Evolutionary conservation across 2,888 invertebrate genomes (phyloP), one percentile per base, ranked within the genome.

Genomic region (Tetragnatha montana): DNA sequence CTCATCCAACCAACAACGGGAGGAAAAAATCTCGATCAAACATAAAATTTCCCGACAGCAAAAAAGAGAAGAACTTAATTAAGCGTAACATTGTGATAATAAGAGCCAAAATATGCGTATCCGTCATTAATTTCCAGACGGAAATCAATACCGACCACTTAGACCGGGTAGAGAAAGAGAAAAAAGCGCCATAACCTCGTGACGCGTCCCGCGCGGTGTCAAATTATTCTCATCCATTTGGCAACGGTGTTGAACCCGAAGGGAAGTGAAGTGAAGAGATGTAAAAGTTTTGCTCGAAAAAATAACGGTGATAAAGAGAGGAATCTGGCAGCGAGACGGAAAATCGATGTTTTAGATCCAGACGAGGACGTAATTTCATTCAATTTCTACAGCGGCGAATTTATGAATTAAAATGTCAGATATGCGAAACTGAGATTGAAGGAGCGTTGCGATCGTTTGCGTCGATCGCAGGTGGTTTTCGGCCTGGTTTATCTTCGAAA

Each of bases 321-420:
- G 21, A 47, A 8, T 8, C 21, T 17, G 71, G 82, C 60, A 19
- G 49, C 19, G 60, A 35, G 82, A 82, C 82, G 51, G 17, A 74
- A 51, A 74, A 82, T 82, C 82, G 82, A 82, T 82, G 22, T 17
- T 14, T 50, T n/a, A 76, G 50, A 22, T n/a, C 19, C 82, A 74
- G 82, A 74, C 51, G 82, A 60, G n/a, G 82, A 82, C 71, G 74
- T 82, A 74, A 82, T 82, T 82, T 82, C 74, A 82, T 82, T 74
- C 51, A 82, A 82, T 82, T 82, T 60, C 8, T 60, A 82, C 35
- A 35, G 51, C 73, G 10, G 60, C 73, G 71, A 69, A 69, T 69
- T 47, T 12, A 19, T 69, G 71, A 81, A 70, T 81, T 81, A 71
- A 82, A 82, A 82, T 82, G 73, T 74, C 73, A 74, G 51, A 35